Evolutionary conservation across 2,113 vertebrate species (phyloP).

Genomic region (Smithornis capensis): DNA sequence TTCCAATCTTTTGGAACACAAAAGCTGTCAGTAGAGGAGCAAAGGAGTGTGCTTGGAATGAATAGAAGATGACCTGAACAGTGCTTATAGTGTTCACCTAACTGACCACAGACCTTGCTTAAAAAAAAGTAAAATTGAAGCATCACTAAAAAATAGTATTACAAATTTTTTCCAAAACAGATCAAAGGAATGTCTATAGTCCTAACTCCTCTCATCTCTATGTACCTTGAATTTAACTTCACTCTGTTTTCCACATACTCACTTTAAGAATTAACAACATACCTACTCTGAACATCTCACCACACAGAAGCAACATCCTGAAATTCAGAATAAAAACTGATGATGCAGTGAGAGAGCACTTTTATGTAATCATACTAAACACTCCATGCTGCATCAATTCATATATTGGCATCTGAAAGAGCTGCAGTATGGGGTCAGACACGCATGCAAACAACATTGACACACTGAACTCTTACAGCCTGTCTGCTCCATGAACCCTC

Average conservation of each 20-base stretch:
- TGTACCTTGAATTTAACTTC: rapidly evolving
- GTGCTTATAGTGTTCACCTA: background rate
- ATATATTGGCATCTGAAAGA: background rate
- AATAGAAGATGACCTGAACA: background rate
- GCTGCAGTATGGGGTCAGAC: background rate
- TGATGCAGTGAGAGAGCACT: background rate
- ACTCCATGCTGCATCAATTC: background rate
- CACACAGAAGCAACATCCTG: background rate
- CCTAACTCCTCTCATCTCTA: background rate
- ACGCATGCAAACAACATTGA: background rate
- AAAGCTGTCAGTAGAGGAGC: background rate
- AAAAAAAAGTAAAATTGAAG: background rate
- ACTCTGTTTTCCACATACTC: background rate
- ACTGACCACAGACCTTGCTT: background rate
- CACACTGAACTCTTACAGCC: background rate
- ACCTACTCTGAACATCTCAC: rapidly evolving
- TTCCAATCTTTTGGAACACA: background rate
- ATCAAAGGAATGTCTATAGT: background rate
- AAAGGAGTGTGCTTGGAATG: background rate
- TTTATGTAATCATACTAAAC: background rate
- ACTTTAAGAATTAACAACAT: background rate
- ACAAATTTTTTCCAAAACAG: background rate
- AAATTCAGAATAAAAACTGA: background rate
- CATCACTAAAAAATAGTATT: background rate
- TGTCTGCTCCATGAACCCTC: background rate